Conservation (phyloP, 2,888 invertebrate genomes). For the Coleophora deauratella region DNA sequence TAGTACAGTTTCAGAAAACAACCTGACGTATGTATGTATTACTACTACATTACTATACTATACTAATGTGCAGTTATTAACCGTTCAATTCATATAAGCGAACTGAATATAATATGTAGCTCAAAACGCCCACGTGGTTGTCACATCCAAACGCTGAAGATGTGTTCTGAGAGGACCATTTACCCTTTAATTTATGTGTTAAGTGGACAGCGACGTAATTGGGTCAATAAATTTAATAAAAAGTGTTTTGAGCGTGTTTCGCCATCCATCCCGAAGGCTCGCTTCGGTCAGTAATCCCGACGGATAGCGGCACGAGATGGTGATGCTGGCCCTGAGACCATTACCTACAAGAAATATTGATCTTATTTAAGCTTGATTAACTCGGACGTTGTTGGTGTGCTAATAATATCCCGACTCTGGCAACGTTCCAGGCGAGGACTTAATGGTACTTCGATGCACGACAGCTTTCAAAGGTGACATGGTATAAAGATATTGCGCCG, state of each 20-base stretch:
- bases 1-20: no score
- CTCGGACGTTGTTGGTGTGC: slow-evolving; percentile 64
- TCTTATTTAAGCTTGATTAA: slow-evolving; percentile 73
- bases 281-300: slow-evolving; percentile 35
- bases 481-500: slow-evolving; percentile 23
- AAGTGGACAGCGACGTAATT: slow-evolving; percentile 23
- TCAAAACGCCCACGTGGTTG: no score
- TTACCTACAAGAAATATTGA: slow-evolving; percentile 68
- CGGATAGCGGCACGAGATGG: slow-evolving; percentile 31
- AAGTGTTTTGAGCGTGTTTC: slow-evolving; percentile 21
- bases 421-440: slow-evolving; percentile 65
- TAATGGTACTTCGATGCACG: slow-evolving; percentile 69
- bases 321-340: slow-evolving; percentile 43
- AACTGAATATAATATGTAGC: no score
- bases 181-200: slow-evolving; percentile 19
- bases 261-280: not conserved
- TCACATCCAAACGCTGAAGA: no score
- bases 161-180: slow-evolving; percentile 6
- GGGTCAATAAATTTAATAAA: slow-evolving; percentile 26
- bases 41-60: no score
- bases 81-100: no score
- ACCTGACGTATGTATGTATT: no score
- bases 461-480: slow-evolving; percentile 65
- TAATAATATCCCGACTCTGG: slow-evolving; percentile 69
- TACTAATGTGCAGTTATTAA: no score